Percentiles rank a stretch among this genome's conserved stretches.
These are phyloP conservation scores for Poliocrania exsul DNA, from an alignment of 2,797 vertebrate genomes.

Conservation along the genomic window DNA sequence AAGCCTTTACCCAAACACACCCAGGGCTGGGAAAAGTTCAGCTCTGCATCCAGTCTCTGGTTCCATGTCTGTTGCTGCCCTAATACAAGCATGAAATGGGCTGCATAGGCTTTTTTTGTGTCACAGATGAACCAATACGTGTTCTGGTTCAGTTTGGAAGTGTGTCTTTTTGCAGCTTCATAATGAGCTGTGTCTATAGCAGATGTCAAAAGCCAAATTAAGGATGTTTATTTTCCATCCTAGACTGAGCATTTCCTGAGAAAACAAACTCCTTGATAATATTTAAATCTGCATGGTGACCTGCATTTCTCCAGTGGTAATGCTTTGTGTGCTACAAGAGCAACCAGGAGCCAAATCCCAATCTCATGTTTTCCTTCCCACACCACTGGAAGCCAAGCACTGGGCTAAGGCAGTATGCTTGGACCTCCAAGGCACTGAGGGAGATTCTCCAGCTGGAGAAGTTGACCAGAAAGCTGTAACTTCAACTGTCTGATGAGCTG, in stretches of 20 bases:
- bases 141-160: not conserved
- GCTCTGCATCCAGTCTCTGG: not conserved
- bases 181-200: not conserved
- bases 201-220: not conserved
- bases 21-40: conserved; percentile 25
- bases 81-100: not conserved
- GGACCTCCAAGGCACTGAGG: not conserved
- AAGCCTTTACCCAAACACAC: conserved; percentile 30
- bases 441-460: not conserved
- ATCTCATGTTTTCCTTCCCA: conserved; percentile 8
- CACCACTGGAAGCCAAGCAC: not conserved
- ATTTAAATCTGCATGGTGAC: not conserved
- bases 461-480: not conserved
- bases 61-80: not conserved
- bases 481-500: not conserved
- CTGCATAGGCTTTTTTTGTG: not conserved
- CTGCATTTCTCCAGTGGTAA: not conserved
- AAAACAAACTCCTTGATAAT: conserved; percentile 12
- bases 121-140: not conserved
- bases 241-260: not conserved
- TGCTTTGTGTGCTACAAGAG: not conserved
- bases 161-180: not conserved
- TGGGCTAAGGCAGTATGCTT: not conserved
- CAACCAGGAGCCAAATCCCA: not conserved
- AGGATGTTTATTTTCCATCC: conserved; percentile 19